A percentile compares a stretch with the other conserved stretches of the same genome.
These are phyloP conservation scores for Pavo muticus DNA, from an alignment of 2,113 vertebrate species.

Conservation along the genomic window DNA sequence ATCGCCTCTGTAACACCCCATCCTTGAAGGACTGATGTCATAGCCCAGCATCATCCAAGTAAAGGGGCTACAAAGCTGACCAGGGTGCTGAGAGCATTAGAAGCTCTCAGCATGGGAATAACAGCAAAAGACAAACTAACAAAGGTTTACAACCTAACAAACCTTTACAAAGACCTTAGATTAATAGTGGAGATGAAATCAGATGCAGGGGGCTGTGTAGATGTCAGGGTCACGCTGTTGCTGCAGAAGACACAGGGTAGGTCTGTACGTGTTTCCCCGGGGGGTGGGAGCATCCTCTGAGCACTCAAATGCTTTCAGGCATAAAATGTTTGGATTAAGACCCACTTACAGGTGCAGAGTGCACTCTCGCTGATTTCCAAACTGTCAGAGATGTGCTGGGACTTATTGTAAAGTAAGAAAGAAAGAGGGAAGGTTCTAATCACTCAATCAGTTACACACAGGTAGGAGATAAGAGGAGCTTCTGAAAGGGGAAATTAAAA, in stretches of 20 bases:
- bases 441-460: background rate
- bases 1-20: background rate
- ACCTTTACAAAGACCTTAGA: background rate
- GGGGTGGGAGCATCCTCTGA: conserved; percentile 13
- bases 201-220: background rate
- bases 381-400: background rate
- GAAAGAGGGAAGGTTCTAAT: background rate
- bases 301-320: conserved; percentile 22
- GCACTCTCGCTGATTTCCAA: conserved; percentile 34
- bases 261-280: background rate
- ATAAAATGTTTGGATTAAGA: conserved; percentile 55
- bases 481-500: conserved; percentile 16
- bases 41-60: background rate
- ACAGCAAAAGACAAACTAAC: background rate
- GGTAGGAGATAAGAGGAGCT: conserved; percentile 5
- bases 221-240: background rate
- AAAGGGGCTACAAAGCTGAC: background rate
- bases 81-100: background rate
- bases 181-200: background rate
- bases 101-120: background rate
- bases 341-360: conserved; percentile 43
- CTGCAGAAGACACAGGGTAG: background rate
- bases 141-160: background rate
- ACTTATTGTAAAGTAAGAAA: conserved; percentile 30
- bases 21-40: background rate